A percentile compares a stretch with the other conserved stretches of the same genome.
Evolutionary conservation across 1,140 invertebrate species (phyloP).

Genomic region (Bombus cullumanus): DNA sequence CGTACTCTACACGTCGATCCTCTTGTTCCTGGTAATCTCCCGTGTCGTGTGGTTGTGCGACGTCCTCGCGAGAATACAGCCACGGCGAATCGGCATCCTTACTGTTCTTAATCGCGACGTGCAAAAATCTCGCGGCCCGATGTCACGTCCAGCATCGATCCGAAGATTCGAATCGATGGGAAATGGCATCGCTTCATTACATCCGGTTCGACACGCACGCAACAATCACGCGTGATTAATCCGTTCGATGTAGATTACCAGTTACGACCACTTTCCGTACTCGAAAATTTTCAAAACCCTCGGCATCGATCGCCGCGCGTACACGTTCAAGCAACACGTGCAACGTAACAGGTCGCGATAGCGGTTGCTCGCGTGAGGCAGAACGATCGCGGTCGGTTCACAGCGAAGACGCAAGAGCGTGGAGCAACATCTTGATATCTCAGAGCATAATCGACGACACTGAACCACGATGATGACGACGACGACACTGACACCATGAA

Average conservation of each 20-base stretch:
- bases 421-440: neutral
- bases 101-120: slow-evolving; percentile 9
- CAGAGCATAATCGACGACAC: neutral
- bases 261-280: neutral
- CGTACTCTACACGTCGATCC: slow-evolving; percentile 55
- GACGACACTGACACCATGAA: neutral
- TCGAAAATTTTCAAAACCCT: slow-evolving; percentile 15
- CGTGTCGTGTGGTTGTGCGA: slow-evolving; percentile 16
- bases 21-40: slow-evolving; percentile 22
- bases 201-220: slow-evolving; percentile 21
- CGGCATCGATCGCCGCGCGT: slow-evolving; percentile 26
- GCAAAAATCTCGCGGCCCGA: neutral
- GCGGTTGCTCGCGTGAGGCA: slow-evolving; percentile 8
- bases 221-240: slow-evolving; percentile 47
- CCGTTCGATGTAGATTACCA: slow-evolving; percentile 35
- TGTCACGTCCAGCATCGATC: slow-evolving; percentile 18
- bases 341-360: slow-evolving; percentile 61
- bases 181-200: slow-evolving; percentile 39
- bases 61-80: slow-evolving; percentile 32
- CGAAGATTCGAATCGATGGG: slow-evolving; percentile 15
- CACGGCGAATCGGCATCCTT: slow-evolving; percentile 38
- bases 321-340: slow-evolving; percentile 46
- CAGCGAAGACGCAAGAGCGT: neutral
- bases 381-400: slow-evolving; percentile 1
- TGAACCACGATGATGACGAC: neutral